These are phyloP conservation scores for Ommatoiulus sabulosus DNA, from an alignment of 2,888 invertebrate species.

Conservation along the genomic window DNA sequence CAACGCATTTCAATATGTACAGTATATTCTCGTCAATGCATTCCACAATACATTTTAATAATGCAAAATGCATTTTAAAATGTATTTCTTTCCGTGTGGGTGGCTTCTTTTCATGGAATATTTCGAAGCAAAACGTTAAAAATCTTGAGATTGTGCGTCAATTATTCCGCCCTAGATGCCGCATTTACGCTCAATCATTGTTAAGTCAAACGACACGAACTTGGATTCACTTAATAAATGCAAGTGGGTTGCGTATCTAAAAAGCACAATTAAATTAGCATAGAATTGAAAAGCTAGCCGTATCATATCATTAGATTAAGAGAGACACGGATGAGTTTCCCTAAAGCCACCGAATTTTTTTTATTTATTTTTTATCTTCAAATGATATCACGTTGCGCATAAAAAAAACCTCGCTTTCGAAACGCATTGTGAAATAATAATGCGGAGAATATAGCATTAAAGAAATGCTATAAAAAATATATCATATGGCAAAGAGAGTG, in stretches of 20 bases:
- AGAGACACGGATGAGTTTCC: constrained; percentile 3
- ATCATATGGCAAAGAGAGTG: not conserved
- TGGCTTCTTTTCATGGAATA: not conserved
- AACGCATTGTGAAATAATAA: not conserved
- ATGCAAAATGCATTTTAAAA: too few species aligned
- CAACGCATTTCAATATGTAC: too few species aligned
- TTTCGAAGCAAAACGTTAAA: not conserved
- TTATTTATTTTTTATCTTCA: not conserved
- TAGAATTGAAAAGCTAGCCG: not conserved
- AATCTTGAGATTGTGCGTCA: not conserved
- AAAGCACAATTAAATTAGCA: constrained; percentile 20
- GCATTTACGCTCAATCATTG: not conserved
- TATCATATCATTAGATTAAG: not conserved
- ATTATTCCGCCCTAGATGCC: constrained; percentile 7
- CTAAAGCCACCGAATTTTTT: not conserved
- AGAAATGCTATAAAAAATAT: not conserved
- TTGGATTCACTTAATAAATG: constrained; percentile 18
- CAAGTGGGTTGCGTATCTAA: constrained; percentile 17
- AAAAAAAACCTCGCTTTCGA: not conserved
- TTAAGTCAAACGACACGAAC: constrained; percentile 17
- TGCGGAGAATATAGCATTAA: not conserved
- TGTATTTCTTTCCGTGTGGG: too few species aligned
- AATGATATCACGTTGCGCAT: not conserved
- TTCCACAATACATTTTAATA: too few species aligned
- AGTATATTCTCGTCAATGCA: too few species aligned